These are phyloP conservation scores for Squalus acanthias DNA, from an alignment of 2,797 vertebrate species.

Conservation along the genomic window DNA sequence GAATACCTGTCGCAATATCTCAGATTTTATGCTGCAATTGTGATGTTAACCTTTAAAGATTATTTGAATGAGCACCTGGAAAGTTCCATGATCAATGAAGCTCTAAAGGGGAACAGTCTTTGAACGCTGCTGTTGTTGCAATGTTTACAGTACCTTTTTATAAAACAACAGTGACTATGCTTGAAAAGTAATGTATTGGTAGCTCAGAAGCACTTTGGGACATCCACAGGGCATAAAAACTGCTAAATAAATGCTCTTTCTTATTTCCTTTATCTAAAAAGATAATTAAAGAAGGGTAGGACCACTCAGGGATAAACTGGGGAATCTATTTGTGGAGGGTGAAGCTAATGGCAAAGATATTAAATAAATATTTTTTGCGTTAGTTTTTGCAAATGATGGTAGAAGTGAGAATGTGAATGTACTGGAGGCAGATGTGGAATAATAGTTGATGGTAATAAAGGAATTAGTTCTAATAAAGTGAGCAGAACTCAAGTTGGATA, in stretches of 20 bases:
- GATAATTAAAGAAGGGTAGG: background rate
- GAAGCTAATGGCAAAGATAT: background rate
- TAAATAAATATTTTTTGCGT: background rate
- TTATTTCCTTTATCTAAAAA: background rate
- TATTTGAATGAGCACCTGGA: background rate
- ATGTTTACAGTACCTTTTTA: background rate
- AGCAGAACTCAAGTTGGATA: background rate
- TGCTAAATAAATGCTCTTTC: background rate
- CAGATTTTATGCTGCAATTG: background rate
- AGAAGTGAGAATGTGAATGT: background rate
- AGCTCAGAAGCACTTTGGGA: background rate
- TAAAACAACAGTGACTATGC: background rate
- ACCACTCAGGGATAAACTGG: background rate
- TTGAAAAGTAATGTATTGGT: background rate
- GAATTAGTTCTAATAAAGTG: background rate
- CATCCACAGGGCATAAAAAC: background rate
- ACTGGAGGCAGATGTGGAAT: background rate
- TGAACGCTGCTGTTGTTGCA: background rate
- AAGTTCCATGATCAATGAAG: background rate
- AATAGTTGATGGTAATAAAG: background rate
- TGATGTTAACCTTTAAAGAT: background rate
- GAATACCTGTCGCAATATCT: background rate
- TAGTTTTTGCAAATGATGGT: background rate
- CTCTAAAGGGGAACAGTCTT: background rate
- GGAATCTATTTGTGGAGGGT: background rate